Base-by-base conservation (phyloP, 2,113 vertebrate genomes). In the Centrocercus urophasianus region DNA sequence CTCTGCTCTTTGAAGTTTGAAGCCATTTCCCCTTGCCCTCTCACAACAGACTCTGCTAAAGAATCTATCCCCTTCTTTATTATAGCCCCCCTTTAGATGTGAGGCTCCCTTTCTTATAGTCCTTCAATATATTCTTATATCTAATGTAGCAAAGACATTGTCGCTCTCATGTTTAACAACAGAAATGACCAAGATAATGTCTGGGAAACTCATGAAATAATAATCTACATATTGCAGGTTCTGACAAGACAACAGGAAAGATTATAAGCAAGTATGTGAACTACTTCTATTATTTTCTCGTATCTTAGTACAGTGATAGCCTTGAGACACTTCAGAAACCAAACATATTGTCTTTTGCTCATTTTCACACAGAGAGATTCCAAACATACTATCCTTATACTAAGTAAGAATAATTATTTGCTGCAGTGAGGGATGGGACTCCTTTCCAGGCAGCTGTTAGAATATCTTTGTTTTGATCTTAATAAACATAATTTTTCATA, bases 121-220 rank as follows among this genome's bases (percentile, higher is more conserved):
- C 27, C 14, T 8, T 28, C 89, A 94, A n/a, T 52, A 75, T 73
- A 83, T 95, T 95, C 94, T 97, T 97, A 97, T 95, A 63, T 97
- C 95, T 94, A 96, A 88, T 63, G 84, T 64, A 89, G 71, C 83
- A 90, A 90, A 90, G 78, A 74, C 27, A 88, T 74, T 85, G 69
- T 56, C 91, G 74, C 38, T 38, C 17, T 95, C 92, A 77, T 40
- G 57, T 78, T 93, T 91, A 87, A 66, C 17, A 78, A 69, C 30
- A 34, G 88, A 87, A 73, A 65, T 70, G 40, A 32, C 61, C 38
- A 64, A 88, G 59, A 83, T 54, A 93, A 83, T 50, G 30, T 20
- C 48, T 82, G 24, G 14, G 16, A 87, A 94, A 59, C 13, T 66
- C 2, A 2, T 63, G 54, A 77, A 89, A 81, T 89, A 90, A 59